Evolutionary conservation across 2,797 vertebrate species (phyloP).

Genomic region (Buphagus erythrorhynchus): DNA sequence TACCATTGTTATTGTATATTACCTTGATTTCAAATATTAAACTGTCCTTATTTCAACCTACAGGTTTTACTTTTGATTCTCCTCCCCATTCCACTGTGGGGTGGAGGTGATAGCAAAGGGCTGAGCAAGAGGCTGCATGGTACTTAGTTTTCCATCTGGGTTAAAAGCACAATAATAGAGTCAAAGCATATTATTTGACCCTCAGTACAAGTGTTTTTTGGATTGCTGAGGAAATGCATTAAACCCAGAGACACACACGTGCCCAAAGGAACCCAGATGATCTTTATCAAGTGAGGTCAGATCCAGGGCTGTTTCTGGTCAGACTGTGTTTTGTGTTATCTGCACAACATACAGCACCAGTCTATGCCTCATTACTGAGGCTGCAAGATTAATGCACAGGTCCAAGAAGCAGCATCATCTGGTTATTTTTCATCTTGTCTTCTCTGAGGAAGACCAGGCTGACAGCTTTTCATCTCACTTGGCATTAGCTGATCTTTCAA

Average conservation of each 20-base stretch:
- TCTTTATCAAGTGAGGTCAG: not conserved
- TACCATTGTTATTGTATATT: not conserved
- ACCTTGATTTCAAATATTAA: not conserved
- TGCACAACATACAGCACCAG: fast-evolving
- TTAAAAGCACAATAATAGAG: not conserved
- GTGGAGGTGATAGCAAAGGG: fast-evolving
- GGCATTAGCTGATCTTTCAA: not conserved
- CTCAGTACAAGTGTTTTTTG: not conserved
- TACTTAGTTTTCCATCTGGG: not conserved
- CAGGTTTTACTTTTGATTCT: not conserved
- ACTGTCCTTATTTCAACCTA: not conserved
- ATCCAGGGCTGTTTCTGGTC: not conserved
- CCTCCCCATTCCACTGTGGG: not conserved
- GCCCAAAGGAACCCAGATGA: not conserved
- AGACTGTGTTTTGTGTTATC: not conserved
- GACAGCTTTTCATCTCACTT: not conserved
- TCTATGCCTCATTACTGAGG: not conserved
- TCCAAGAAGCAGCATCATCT: not conserved
- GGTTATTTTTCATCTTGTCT: not conserved
- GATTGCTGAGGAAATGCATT: not conserved
- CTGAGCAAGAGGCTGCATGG: fast-evolving
- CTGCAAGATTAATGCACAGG: not conserved
- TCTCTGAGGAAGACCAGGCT: not conserved
- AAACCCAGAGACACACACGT: not conserved
- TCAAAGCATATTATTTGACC: not conserved